Evolutionary conservation across 2,888 invertebrate species (phyloP), one percentile per base, ranked within the genome.

Genomic region (Tipula unca): DNA sequence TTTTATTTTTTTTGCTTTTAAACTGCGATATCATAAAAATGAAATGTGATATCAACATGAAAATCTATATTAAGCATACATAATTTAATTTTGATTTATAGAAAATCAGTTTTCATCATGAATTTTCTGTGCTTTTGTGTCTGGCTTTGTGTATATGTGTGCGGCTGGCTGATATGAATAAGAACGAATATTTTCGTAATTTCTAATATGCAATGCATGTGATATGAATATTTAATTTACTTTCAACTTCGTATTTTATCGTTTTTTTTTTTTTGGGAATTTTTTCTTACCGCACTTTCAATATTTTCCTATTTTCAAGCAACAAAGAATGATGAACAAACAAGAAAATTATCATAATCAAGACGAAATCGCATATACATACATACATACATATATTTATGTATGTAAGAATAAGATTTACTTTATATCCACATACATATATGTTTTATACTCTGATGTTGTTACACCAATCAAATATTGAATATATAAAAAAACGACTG

Each of bases 71-170:
- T 54, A 69, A 25, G 69, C 69, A 20, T 69, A 69, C 69, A 20
- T 69, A 69, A 69, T 69, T 69, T 69, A 69, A 69, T 69, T 69
- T 69, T 69, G 69, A 69, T 69, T 69, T 69, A 69, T 25, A 69
- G 69, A 69, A 69, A 69, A 69, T 69, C 69, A 69, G 69, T 69
- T 69, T 69, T 69, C 69, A 69, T 69, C 69, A 48, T 48, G 48
- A 48, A 17, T 48, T 48, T 48, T 48, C 48, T 32, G 48, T 54
- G 48, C 48, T 69, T 69, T 69, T 69, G 69, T 69, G 48, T 54
- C 48, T 54, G 6, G 17, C 48, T 54, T 6, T n/a, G 69, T 69
- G 48, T 48, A 42, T n/a, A 69, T 69, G 25, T 54, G 20, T 54
- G 1, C 69, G 25, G n/a, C 3, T 48, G 25, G n/a, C 3, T 48